Base-by-base conservation (phyloP, 1,140 invertebrate genomes). In the Laupala kohalensis region DNA sequence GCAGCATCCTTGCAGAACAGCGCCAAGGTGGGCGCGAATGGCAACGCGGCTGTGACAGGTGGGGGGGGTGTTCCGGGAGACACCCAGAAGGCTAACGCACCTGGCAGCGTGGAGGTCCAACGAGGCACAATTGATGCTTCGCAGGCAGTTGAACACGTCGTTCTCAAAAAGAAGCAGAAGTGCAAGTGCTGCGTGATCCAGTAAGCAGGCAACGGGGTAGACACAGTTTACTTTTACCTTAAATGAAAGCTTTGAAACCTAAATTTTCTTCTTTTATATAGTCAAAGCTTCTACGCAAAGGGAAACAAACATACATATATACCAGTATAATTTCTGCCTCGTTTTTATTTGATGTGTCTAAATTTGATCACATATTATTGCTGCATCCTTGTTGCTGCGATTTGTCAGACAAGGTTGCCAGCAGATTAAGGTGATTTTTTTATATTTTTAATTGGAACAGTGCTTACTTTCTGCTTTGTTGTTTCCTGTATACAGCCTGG, bases 121-220 rank as follows among this genome's bases (percentile, higher is more conserved):
- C 86, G 88, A 78, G 86, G 86, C 24, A 88, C 88, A 29, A 84
- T 89, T 25, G 90, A 92, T 78, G 89, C 89, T 69, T 87, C 86
- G 75, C 90, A 92, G 79, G 37, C 37, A 19, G 89, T 92, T 25
- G 92, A 94, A 79, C 91, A 92, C 79, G 90, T 94, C 72, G 89
- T 89, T 76, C 85, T 94, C 76, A 93, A 94, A 84, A 94, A 94
- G 85, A 94, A 94, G 82, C 90, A 89, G 80, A 93, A 92, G 83
- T 93, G 92, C 85, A 90, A 91, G 80, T 94, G 92, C 84, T 95
- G 92, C 83, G 89, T 92, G 74, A 87, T 94, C 78, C 92, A 93
- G 86, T 94, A 92, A 77, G 30, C 25, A 25, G 26, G 23, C 25
- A n/a, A 27, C 19, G 5, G 19, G 25, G 25, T 67, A 67, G 66